Base-by-base conservation (phyloP, 2,113 vertebrate species). In the Rhinichthys klamathensis region DNA sequence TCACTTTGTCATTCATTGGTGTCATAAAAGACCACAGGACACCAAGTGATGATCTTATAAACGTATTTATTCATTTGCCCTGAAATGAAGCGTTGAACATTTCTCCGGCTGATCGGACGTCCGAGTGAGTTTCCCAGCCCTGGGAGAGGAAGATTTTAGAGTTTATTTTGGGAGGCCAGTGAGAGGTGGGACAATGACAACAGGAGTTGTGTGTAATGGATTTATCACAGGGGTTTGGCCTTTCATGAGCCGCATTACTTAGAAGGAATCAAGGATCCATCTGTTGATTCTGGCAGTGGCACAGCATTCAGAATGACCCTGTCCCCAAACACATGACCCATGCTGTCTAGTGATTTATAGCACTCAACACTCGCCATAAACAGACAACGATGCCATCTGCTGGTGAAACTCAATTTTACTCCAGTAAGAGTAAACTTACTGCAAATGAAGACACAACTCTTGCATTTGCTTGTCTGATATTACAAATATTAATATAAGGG, bases 101-200 rank as follows among this genome's bases (percentile, higher is more conserved):
- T 77, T 89, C 76, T 82, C 75, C 58, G 54, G 86, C 72, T 60
- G 86, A 76, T 85, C 82, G 51, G 77, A 88, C 75, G 46, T 85
- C 78, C 74, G 82, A 83, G 77, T 78, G 87, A 49, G 84, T 81
- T 88, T 83, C 87, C 87, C 85, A 84, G 79, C 85, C 73, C 67
- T 81, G 76, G 79, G 69, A 87, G 81, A 76, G 75, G 80, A 87
- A 58, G 77, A 77, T 56, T 72, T 27, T 54, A 25, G 7, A 61
- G 80, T 92, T 92, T 92, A 90, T 92, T 92, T 91, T 91, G 78
- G 89, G 89, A 87, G 86, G 89, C 89, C 88, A 44, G 87, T 82
- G 72, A 86, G 88, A 90, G 85, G 82, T 84, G 70, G 87, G 58
- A 72, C 16, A 85, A 35, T 82, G 85, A 85, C 88, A 83, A 72